Percentiles rank a stretch among this genome's conserved stretches.
Evolutionary conservation across 2,888 invertebrate species (phyloP).

Genomic region (Acanthoscelides obtectus): DNA sequence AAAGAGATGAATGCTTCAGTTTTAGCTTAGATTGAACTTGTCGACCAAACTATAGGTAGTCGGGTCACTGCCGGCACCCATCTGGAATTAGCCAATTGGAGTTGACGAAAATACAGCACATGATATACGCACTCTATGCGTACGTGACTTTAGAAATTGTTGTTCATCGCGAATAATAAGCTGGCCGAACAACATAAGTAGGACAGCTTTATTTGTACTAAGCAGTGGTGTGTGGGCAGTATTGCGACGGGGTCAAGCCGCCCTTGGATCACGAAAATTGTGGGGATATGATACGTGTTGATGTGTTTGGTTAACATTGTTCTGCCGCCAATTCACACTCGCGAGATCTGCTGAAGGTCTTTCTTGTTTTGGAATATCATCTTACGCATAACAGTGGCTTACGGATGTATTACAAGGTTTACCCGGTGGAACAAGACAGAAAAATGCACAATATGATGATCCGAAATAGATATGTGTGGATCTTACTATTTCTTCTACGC

Average conservation of each 20-base stretch:
- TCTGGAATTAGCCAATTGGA: background rate
- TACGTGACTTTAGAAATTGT: constrained; percentile 13
- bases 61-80: background rate
- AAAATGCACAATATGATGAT: background rate
- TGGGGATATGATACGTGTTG: background rate
- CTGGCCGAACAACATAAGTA: constrained; percentile 7
- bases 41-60: background rate
- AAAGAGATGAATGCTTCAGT: no score
- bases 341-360: background rate
- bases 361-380: no score
- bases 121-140: background rate
- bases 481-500: no score
- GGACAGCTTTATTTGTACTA: constrained; percentile 4
- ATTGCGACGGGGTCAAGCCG: background rate
- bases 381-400: background rate
- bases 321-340: background rate
- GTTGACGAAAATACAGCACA: background rate
- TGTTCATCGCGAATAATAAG: constrained; percentile 15
- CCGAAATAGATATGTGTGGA: no score
- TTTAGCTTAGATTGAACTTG: background rate
- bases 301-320: background rate
- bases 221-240: background rate
- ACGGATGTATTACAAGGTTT: background rate
- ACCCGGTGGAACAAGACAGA: background rate
- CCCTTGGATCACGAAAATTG: background rate